Evolutionary conservation across 2,797 vertebrate species (phyloP).

Genomic region (Spondyliosoma cantharus): DNA sequence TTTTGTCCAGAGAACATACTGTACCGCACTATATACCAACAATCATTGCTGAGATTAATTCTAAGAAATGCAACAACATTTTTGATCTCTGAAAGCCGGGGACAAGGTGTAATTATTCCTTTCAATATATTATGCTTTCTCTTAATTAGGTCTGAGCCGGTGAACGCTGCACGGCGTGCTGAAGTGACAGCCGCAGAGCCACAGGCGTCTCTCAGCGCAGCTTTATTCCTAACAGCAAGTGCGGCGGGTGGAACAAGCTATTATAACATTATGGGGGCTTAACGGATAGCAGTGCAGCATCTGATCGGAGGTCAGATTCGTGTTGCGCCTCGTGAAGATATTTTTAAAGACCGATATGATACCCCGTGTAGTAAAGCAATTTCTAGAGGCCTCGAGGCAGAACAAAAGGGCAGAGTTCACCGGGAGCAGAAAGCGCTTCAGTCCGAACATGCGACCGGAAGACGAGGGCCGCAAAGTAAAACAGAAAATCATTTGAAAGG

Average conservation of each 20-base stretch:
- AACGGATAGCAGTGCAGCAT: conserved; percentile 45
- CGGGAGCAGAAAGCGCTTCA: conserved; percentile 52
- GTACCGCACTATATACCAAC: conserved; percentile 60
- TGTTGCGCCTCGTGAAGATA: conserved; percentile 57
- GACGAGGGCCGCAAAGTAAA: conserved; percentile 64
- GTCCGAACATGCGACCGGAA: conserved; percentile 60
- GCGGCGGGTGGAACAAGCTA: conserved; percentile 37
- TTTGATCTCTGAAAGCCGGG: conserved; percentile 51
- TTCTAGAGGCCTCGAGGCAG: conserved; percentile 66
- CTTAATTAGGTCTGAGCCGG: conserved; percentile 61
- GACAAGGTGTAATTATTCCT: conserved; percentile 66
- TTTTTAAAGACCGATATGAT: conserved; percentile 68
- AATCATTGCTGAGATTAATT: conserved; percentile 60
- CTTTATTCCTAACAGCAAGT: conserved; percentile 53
- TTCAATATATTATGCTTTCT: conserved; percentile 57
- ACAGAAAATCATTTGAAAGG: conserved; percentile 77
- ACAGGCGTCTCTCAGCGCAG: conserved; percentile 45
- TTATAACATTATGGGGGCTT: conserved; percentile 64
- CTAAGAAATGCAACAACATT: conserved; percentile 47
- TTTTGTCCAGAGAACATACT: conserved; percentile 50
- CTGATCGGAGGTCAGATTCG: conserved; percentile 64
- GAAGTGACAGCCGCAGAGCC: conserved; percentile 48
- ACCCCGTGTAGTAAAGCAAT: conserved; percentile 69
- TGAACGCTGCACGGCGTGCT: conserved; percentile 37
- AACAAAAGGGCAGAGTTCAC: conserved; percentile 76